Conservation (phyloP, 92 coral and sea anemone genomes). For the Phenganax subtilis region DNA sequence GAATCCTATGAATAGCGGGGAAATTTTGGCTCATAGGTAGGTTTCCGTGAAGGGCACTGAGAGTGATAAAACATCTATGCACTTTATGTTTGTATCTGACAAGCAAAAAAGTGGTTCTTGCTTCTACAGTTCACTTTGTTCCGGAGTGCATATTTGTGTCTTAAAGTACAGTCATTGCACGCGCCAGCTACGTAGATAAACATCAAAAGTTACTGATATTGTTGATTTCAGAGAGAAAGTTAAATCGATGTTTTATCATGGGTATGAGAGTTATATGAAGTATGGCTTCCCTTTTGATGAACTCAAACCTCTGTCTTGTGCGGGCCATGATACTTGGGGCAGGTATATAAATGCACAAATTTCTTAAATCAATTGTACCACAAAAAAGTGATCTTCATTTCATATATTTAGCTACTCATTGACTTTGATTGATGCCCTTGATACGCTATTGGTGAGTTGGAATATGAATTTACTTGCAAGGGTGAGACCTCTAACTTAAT, state of each 20-base stretch:
- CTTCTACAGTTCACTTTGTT: too few relatives aligned
- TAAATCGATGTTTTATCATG: constrained; percentile 93
- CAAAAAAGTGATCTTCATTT: not conserved
- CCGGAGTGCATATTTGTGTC: not conserved
- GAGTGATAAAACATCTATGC: not conserved
- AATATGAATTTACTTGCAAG: not conserved
- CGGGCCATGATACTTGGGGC: constrained; percentile 99
- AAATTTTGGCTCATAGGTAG: constrained; percentile 6
- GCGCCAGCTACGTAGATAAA: not conserved
- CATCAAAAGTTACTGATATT: not conserved
- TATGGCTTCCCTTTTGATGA: constrained; percentile 96
- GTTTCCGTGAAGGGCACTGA: not conserved
- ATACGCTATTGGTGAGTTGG: constrained; percentile 68
- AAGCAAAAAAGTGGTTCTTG: too few relatives aligned
- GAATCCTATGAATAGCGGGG: not conserved
- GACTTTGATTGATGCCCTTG: constrained; percentile 91
- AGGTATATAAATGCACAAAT: constrained; percentile 49
- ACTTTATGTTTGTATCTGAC: not conserved
- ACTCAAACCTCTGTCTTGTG: constrained; percentile 80
- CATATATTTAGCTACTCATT: constrained; percentile 69
- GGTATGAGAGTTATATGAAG: constrained; percentile 78
- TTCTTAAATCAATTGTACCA: not conserved
- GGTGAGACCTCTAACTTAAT: not conserved
- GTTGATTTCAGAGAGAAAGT: constrained; percentile 59
- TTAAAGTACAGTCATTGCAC: not conserved